Conservation (phyloP, 2,797 vertebrate species). For the Chrysocyon brachyurus region DNA sequence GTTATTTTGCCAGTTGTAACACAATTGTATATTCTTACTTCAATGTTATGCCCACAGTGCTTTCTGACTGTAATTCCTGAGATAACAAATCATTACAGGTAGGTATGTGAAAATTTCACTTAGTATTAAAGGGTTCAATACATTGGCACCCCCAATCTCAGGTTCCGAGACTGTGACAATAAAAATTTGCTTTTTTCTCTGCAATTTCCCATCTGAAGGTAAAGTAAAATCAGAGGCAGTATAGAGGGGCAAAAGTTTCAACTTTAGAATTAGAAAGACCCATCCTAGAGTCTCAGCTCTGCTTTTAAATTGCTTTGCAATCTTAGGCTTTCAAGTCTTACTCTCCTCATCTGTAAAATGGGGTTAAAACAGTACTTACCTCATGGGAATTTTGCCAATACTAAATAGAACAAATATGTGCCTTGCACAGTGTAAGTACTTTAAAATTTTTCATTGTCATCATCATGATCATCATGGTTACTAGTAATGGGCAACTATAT, state of each 20-base stretch:
- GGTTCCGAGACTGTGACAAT: conserved; percentile 4
- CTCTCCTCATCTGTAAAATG: conserved; percentile 48
- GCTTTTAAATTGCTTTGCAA: neutral
- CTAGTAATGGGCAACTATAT: conserved; percentile 48
- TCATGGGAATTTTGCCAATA: conserved; percentile 8
- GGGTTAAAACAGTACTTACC: conserved; percentile 14
- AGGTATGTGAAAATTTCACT: conserved; percentile 34
- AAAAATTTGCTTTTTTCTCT: conserved; percentile 41
- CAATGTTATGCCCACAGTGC: neutral
- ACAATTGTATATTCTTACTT: neutral
- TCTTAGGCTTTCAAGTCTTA: conserved; percentile 1
- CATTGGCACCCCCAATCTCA: neutral
- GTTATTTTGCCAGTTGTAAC: conserved; percentile 32
- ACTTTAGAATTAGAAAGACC: conserved; percentile 7
- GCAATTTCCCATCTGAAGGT: neutral
- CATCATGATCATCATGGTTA: conserved; percentile 2
- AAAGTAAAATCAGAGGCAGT: conserved; percentile 19
- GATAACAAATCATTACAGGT: neutral
- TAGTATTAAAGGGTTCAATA: conserved; percentile 14
- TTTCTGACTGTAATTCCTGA: conserved; percentile 45
- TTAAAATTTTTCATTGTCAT: conserved; percentile 55
- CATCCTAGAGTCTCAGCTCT: neutral
- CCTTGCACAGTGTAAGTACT: neutral
- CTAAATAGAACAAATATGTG: conserved; percentile 49
- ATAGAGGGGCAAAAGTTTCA: conserved; percentile 8